Percentiles rank a stretch among this genome's conserved stretches.
These are phyloP conservation scores for Megathymus violae DNA, from an alignment of 1,140 invertebrate species.

Conservation along the genomic window DNA sequence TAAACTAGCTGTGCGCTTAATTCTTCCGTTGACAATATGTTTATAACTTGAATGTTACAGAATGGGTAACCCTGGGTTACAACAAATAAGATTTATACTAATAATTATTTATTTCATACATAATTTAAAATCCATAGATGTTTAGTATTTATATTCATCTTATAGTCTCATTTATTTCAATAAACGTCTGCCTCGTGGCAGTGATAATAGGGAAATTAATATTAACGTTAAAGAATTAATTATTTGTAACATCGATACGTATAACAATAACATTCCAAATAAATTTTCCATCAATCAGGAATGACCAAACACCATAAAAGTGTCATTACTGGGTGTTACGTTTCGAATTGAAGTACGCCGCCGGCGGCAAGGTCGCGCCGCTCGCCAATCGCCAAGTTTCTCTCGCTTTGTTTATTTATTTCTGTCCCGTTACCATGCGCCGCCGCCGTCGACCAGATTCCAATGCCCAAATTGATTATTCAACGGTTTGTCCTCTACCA, in stretches of 20 bases:
- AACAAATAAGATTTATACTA: too few species aligned
- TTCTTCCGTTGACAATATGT: too few species aligned
- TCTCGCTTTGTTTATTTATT: constrained; percentile 32
- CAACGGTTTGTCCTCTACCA: constrained; percentile 15
- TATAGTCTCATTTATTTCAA: too few species aligned
- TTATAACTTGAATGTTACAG: too few species aligned
- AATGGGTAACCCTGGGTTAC: too few species aligned
- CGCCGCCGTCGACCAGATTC: background rate
- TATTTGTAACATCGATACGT: background rate
- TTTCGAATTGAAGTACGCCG: constrained; percentile 18
- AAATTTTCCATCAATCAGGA: constrained; percentile 2
- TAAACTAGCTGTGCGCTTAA: too few species aligned
- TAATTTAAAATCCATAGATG: too few species aligned
- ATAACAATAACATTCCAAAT: background rate
- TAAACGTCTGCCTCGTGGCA: too few species aligned
- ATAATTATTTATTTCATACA: too few species aligned
- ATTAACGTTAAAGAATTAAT: background rate
- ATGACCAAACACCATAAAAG: background rate
- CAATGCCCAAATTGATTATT: constrained; percentile 23
- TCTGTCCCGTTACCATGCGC: constrained; percentile 29
- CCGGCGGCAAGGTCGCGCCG: constrained; percentile 37
- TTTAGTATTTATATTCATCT: too few species aligned
- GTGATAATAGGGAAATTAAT: too few species aligned
- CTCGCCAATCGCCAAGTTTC: constrained; percentile 48
- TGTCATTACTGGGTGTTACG: background rate